Percentiles rank a stretch among this genome's conserved stretches.
These are phyloP conservation scores for Sphecodes monilicornis DNA, from an alignment of 2,888 invertebrate genomes.

Conservation along the genomic window DNA sequence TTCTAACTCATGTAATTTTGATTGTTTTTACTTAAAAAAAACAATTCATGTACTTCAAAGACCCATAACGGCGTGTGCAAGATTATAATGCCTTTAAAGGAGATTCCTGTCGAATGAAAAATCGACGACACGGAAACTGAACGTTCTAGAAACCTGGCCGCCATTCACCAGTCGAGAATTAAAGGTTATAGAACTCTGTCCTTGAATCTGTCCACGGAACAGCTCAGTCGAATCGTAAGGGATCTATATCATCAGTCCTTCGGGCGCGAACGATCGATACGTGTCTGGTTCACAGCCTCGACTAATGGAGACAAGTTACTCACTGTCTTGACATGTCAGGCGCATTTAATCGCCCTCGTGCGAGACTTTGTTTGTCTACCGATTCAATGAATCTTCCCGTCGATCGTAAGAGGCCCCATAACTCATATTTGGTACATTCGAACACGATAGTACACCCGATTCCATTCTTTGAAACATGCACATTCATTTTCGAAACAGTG, in stretches of 20 bases:
- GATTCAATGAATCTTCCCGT: slow-evolving; percentile 15
- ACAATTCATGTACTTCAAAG: no score
- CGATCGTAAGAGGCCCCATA: background rate
- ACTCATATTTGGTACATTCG: background rate
- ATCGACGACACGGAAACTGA: slow-evolving; percentile 33
- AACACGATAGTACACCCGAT: background rate
- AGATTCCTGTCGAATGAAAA: slow-evolving; percentile 50
- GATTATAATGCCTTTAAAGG: slow-evolving; percentile 43
- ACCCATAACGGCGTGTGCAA: no score
- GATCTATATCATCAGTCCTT: slow-evolving; percentile 46
- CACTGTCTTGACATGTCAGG: slow-evolving; percentile 45
- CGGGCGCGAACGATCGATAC: slow-evolving; percentile 38
- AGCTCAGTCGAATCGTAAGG: slow-evolving; percentile 37
- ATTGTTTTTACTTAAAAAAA: no score
- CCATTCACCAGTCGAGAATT: background rate
- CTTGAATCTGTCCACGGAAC: slow-evolving; percentile 44
- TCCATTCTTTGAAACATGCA: background rate
- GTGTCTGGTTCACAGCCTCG: slow-evolving; percentile 20
- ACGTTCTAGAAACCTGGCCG: background rate
- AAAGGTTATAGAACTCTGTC: slow-evolving; percentile 3
- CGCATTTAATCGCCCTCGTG: slow-evolving; percentile 30
- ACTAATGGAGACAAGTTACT: slow-evolving; percentile 49
- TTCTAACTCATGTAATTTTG: no score
- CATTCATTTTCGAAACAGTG: background rate
- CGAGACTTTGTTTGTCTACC: background rate